Evolutionary conservation across 30 jellyfish, hydroid and myxozoan genomes (phyloP), one percentile per base, ranked within the genome.

Genomic region (Pelagia noctiluca): DNA sequence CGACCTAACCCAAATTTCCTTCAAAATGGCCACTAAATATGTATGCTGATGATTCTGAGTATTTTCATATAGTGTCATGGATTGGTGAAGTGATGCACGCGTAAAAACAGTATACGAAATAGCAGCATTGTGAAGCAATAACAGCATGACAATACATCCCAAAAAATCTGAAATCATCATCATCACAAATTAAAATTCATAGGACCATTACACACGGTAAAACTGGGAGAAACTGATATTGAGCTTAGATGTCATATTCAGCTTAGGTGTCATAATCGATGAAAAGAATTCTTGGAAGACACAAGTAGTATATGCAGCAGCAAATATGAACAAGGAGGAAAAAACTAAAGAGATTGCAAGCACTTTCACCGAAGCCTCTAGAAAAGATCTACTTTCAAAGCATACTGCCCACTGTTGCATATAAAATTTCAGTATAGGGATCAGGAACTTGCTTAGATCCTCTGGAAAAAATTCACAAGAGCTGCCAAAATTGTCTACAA

Each of bases 1-100:
- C 62, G 90, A 80, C 90, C 63, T 80, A 47, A 86, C 90, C 1
- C 46, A 80, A 49, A 74, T 71, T 48, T 74, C 84, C 23, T 37
- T n/a, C 71, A 12, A 50, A 80, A 0, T 69, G 73, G 70, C 26
- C 7, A 37, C 70, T 67, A 24, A 50, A 80, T 66, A 64, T 80
- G 64, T 63, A 34, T 60, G 87, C 90, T 22, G 90, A 80, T 24
- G 88, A 77, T 49, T 3, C 88, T 50, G 78, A 60, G 26, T 47
- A 28, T 29, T 80, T 35, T 50, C 25, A 24, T 36, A 66, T 62
- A 2, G 83, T 50, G 63, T 19, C 29, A 25, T n/a, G 86, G 25
- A 29, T 63, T 0, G 90, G 64, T 28, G 84, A 38, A 35, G 86
- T 74, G 35, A 5, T 60, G 72, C 35, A 22, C 35, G 72, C 72